Evolutionary conservation across 2,113 vertebrate species (phyloP).

Genomic region (Serilophus lunatus): DNA sequence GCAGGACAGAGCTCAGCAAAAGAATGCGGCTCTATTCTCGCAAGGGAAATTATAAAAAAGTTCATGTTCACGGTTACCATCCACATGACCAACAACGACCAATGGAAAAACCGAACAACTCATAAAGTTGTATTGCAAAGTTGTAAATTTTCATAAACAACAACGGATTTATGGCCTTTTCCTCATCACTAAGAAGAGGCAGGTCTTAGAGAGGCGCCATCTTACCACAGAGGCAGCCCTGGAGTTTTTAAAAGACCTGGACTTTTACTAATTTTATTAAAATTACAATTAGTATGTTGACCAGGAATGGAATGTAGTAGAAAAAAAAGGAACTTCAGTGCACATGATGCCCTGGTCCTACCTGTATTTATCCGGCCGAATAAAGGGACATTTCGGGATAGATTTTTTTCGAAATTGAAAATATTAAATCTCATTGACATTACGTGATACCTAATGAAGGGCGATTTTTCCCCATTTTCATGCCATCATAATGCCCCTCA

Average conservation of each 20-base stretch:
- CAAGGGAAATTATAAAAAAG: slow-evolving; percentile 98
- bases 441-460: neutral
- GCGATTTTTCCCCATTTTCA: neutral
- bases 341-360: neutral
- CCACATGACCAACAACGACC: slow-evolving; percentile 90
- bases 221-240: slow-evolving; percentile 81
- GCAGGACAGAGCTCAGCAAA: slow-evolving; percentile 85
- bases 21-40: slow-evolving; percentile 94
- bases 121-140: slow-evolving; percentile 98
- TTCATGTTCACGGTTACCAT: slow-evolving; percentile 95
- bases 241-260: slow-evolving; percentile 64
- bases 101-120: slow-evolving; percentile 88
- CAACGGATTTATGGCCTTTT: slow-evolving; percentile 98
- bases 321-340: neutral
- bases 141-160: slow-evolving; percentile 99
- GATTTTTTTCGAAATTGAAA: neutral
- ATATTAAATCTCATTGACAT: neutral
- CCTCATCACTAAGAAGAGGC: slow-evolving; percentile 86
- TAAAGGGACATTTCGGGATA: neutral
- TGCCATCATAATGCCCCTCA: neutral
- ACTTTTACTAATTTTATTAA: slow-evolving; percentile 63
- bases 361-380: neutral
- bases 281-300: slow-evolving; percentile 29
- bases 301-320: neutral
- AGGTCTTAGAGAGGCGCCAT: slow-evolving; percentile 94